Evolutionary conservation across 1,140 invertebrate species (phyloP).

Genomic region (Drosophila mayri): DNA sequence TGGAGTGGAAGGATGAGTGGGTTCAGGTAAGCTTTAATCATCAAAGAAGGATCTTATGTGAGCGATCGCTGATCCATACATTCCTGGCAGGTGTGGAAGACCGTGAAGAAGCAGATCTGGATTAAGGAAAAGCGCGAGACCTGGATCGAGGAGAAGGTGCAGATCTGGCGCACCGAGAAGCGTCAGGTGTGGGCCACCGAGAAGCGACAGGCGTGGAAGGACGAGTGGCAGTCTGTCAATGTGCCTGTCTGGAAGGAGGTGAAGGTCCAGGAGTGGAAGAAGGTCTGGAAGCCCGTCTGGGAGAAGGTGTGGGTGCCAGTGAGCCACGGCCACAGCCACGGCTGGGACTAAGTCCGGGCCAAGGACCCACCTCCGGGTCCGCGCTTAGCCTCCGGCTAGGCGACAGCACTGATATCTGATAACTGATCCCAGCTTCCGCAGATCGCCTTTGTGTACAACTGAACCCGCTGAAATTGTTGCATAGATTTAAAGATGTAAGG

Average conservation of each 20-base stretch:
- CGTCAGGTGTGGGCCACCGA: constrained; percentile 92
- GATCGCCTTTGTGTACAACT: constrained; percentile 40
- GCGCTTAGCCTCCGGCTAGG: constrained; percentile 47
- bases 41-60: neutral
- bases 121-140: constrained; percentile 90
- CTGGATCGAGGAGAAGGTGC: constrained; percentile 91
- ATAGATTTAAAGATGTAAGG: constrained; percentile 50
- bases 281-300: constrained; percentile 91
- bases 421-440: constrained; percentile 49
- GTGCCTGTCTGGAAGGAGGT: constrained; percentile 89
- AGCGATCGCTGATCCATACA: neutral
- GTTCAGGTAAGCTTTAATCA: constrained; percentile 86
- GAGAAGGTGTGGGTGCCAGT: constrained; percentile 90
- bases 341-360: constrained; percentile 87
- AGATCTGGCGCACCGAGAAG: constrained; percentile 91
- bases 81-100: constrained; percentile 88
- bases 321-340: constrained; percentile 85
- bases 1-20: constrained; percentile 91
- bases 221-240: constrained; percentile 88
- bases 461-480: constrained; percentile 57
- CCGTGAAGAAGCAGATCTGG: constrained; percentile 91
- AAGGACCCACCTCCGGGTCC: neutral
- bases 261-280: constrained; percentile 90
- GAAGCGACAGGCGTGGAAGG: constrained; percentile 91
- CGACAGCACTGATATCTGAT: constrained; percentile 82